Evolutionary conservation across 2,797 vertebrate species (phyloP).

Genomic region (Gymnopithys bicolor): DNA sequence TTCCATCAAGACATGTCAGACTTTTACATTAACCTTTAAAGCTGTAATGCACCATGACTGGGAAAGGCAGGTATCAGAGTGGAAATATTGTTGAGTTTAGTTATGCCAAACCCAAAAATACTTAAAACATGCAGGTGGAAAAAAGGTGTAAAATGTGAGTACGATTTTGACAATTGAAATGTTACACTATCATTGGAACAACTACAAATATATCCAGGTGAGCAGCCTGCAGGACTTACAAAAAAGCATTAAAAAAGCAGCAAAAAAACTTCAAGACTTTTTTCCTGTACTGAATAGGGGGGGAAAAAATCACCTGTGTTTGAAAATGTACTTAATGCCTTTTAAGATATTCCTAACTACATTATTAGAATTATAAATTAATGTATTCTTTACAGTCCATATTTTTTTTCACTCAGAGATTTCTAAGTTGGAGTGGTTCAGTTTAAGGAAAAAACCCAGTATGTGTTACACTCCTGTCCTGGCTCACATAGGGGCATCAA

Average conservation of each 20-base stretch:
- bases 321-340: neutral
- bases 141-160: neutral
- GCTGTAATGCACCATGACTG: neutral
- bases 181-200: neutral
- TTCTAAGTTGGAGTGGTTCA: neutral
- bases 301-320: neutral
- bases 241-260: neutral
- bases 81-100: neutral
- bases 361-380: neutral
- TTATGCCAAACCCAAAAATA: neutral
- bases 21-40: conserved; percentile 13
- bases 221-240: neutral
- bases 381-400: neutral
- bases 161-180: neutral
- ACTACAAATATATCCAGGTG: neutral
- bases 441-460: neutral
- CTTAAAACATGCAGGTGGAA: neutral
- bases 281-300: neutral
- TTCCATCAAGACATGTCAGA: neutral
- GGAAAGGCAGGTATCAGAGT: neutral
- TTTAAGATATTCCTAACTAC: neutral
- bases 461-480: fast-evolving
- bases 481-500: neutral
- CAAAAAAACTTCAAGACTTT: neutral
- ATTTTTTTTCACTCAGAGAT: neutral